Evolutionary conservation across 2,797 vertebrate genomes (phyloP).

Genomic region (Alosa sapidissima): DNA sequence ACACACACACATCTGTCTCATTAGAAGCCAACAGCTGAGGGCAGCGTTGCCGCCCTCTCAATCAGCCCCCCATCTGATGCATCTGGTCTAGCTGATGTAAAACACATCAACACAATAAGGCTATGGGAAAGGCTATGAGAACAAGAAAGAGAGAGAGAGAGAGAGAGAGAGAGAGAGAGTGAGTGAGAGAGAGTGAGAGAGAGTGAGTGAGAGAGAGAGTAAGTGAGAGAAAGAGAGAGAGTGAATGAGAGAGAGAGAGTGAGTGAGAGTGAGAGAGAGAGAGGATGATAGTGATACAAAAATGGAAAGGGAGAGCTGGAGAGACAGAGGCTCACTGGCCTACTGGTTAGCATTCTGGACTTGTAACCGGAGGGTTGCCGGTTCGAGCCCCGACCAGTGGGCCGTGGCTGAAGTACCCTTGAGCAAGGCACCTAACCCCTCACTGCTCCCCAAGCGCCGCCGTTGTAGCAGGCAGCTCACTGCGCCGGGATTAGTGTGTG

Average conservation of each 20-base stretch:
- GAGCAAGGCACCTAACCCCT: too few relatives aligned
- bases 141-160: neutral
- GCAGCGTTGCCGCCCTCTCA: neutral
- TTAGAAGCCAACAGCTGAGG: conserved; percentile 11
- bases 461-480: too few relatives aligned
- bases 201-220: neutral
- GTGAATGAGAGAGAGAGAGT: neutral
- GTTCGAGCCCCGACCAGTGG: too few relatives aligned
- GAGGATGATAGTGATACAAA: neutral
- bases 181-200: neutral
- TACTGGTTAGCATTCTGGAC: too few relatives aligned
- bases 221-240: neutral
- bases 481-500: too few relatives aligned
- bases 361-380: too few relatives aligned
- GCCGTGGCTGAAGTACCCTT: too few relatives aligned
- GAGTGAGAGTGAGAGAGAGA: neutral
- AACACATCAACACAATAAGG: neutral
- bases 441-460: too few relatives aligned
- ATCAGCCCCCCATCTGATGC: neutral
- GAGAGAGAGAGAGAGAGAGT: neutral
- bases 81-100: neutral
- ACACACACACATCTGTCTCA: neutral
- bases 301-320: neutral
- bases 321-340: neutral
- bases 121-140: neutral